Evolutionary conservation across 2,888 invertebrate genomes (phyloP), one percentile per base, ranked within the genome.

Genomic region (Drosophila pseudotakahashii): DNA sequence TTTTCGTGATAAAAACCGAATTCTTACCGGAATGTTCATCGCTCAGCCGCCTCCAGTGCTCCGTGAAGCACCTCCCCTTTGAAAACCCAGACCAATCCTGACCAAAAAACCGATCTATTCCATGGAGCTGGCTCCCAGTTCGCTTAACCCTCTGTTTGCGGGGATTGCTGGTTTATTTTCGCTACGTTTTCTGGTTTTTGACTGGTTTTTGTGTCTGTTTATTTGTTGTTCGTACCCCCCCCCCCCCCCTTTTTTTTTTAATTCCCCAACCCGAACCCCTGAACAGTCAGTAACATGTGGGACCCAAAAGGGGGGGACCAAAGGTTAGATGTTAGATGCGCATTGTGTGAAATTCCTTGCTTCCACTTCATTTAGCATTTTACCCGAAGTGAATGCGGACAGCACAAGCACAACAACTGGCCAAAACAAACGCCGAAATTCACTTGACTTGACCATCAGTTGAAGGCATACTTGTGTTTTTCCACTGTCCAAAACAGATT

Each of bases 361-460:
- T 79, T 83, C 77, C 79, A 79, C 81, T 89, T 88, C 88, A 88
- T 89, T 89, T 87, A 77, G 73, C 87, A 77, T 75, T 79, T 79
- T 73, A 62, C 79, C 48, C 57, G 48, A 16, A 41, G 69, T 57
- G 57, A 63, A 63, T 30, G 53, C 54, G 71, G 72, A 72, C 63
- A 50, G 13, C 36, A 34, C 34, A 13, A 50, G 13, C 36, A 34
- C 34, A 13, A 36, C 7, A 42, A 34, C 11, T n/a, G 30, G 23
- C 7, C 14, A 34, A 6, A 58, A 57, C 60, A 42, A 60, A 44
- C 52, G 44, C 44, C 74, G 47, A 78, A 82, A 86, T 47, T 60
- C 48, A 60, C 60, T 70, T 30, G 14, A 52, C 45, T 52, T 39
- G 41, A 37, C 48, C 48, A 48, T 16, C 48, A 58, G 41, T 58